These are phyloP conservation scores for Acanthosepion esculentum DNA, from an alignment of 2,888 invertebrate species.

Conservation along the genomic window DNA sequence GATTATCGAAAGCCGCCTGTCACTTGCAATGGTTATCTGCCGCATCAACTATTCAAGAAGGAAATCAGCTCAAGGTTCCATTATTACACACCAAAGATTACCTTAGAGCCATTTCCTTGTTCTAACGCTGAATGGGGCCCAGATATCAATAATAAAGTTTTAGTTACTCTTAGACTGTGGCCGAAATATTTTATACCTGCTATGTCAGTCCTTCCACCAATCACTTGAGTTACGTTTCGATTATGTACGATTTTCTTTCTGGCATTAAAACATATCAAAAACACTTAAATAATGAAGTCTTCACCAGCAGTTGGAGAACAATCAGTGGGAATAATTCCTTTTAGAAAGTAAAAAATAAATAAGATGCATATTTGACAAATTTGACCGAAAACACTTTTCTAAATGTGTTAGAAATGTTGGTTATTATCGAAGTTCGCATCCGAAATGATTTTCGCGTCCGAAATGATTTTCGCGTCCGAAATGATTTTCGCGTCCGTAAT, in stretches of 20 bases:
- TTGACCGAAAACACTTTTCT: too few relatives aligned
- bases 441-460: too few relatives aligned
- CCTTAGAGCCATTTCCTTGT: not conserved
- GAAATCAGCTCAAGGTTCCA: not conserved
- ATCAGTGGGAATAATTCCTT: too few relatives aligned
- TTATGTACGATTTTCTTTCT: not conserved
- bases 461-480: too few relatives aligned
- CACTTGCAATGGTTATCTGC: not conserved
- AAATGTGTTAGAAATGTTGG: too few relatives aligned
- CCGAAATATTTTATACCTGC: not conserved
- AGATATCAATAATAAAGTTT: not conserved
- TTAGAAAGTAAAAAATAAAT: too few relatives aligned
- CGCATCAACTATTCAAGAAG: not conserved
- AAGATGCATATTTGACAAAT: too few relatives aligned
- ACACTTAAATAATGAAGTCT: too few relatives aligned
- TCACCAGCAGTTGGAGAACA: too few relatives aligned
- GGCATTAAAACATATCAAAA: too few relatives aligned
- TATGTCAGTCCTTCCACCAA: not conserved
- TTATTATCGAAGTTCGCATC: too few relatives aligned
- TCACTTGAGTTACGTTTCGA: not conserved
- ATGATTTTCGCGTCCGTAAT: too few relatives aligned
- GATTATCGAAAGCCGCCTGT: not conserved
- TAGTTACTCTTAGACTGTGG: not conserved
- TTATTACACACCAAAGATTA: not conserved
- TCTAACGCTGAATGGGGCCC: not conserved